These are phyloP conservation scores for Callimorpha dominula DNA, from an alignment of 2,888 invertebrate genomes.

Conservation along the genomic window DNA sequence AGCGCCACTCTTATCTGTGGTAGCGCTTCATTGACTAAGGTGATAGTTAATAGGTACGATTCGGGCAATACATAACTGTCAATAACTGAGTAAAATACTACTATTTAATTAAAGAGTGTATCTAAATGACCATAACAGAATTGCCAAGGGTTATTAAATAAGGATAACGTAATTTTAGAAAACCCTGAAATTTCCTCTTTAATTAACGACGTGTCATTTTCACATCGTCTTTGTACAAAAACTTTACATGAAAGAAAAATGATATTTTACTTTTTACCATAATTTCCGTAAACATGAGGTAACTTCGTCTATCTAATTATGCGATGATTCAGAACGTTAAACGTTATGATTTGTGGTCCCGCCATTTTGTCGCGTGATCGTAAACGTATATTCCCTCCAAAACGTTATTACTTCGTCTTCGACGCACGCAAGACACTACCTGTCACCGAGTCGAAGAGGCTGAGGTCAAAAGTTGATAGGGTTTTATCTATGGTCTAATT, in stretches of 20 bases:
- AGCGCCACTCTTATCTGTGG: no score
- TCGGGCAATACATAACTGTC: no score
- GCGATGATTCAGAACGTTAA: slow-evolving; percentile 49
- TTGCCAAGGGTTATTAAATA: no score
- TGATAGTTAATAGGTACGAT: no score
- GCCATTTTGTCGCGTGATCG: slow-evolving; percentile 69
- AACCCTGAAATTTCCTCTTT: no score
- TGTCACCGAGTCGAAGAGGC: slow-evolving; percentile 70
- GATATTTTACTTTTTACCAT: not conserved
- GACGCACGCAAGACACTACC: slow-evolving; percentile 80
- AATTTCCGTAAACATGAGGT: slow-evolving; percentile 33
- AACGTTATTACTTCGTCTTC: slow-evolving; percentile 59
- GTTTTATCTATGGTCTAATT: slow-evolving; percentile 4
- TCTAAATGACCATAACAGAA: no score
- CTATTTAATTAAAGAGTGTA: no score
- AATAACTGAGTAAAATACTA: no score
- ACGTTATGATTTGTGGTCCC: slow-evolving; percentile 49
- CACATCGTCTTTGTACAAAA: not conserved
- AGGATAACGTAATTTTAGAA: no score
- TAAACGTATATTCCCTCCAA: slow-evolving; percentile 70
- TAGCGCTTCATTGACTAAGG: no score
- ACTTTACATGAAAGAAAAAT: not conserved
- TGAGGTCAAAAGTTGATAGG: not conserved
- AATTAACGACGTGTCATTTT: not conserved
- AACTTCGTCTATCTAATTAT: slow-evolving; percentile 30